These are phyloP conservation scores for Myoxocephalus aenaeus DNA, from an alignment of 2,797 vertebrate genomes.

Conservation along the genomic window DNA sequence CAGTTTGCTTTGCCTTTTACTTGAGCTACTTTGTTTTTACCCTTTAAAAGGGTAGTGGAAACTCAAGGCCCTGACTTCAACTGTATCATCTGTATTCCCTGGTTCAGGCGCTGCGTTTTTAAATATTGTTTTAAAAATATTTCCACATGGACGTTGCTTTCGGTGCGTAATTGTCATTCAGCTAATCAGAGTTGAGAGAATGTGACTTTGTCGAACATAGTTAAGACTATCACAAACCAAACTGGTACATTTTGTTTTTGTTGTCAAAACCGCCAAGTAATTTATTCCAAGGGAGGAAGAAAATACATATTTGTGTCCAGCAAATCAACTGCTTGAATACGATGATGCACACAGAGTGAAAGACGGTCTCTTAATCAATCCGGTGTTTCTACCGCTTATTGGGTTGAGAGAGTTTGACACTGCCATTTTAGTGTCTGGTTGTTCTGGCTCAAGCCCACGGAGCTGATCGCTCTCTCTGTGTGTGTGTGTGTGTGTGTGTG, in stretches of 20 bases:
- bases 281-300: not conserved
- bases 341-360: not conserved
- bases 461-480: not conserved
- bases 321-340: not conserved
- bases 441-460: not conserved
- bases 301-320: not conserved
- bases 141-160: too few species aligned
- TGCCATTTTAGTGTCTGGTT: not conserved
- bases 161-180: not conserved
- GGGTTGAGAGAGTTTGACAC: not conserved
- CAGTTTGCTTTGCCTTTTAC: not conserved
- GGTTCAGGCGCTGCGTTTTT: not conserved
- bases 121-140: not conserved
- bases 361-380: not conserved
- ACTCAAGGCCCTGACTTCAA: not conserved
- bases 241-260: not conserved
- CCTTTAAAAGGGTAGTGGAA: not conserved
- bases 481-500: too few species aligned
- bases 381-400: not conserved
- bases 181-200: not conserved
- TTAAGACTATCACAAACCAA: not conserved
- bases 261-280: too few species aligned
- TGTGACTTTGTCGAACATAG: not conserved
- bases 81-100: not conserved
- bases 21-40: not conserved